A percentile compares a stretch with the other conserved stretches of the same genome.
Evolutionary conservation across 2,888 invertebrate species (phyloP).

Genomic region (Scaptomyza caliginosa): DNA sequence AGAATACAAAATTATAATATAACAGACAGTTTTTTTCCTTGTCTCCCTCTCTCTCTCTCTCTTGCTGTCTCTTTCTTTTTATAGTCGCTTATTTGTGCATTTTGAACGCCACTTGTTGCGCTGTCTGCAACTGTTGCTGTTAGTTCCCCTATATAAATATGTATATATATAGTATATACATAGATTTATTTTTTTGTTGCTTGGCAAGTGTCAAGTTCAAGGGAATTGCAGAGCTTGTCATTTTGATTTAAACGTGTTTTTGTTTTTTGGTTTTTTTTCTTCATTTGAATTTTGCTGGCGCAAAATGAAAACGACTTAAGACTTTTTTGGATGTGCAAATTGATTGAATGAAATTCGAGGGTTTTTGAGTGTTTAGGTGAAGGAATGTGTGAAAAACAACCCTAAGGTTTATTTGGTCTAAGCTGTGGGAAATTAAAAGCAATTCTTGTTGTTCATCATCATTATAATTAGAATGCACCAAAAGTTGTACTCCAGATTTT

Average conservation of each 20-base stretch:
- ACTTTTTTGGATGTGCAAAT: slow-evolving; percentile 42
- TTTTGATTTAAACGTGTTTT: slow-evolving; percentile 56
- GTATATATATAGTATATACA: slow-evolving; percentile 17
- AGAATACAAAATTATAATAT: slow-evolving; percentile 21
- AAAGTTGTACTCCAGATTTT: slow-evolving; percentile 6
- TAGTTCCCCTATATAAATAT: slow-evolving; percentile 24
- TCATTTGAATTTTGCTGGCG: slow-evolving; percentile 27
- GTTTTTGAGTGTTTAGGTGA: slow-evolving; percentile 60
- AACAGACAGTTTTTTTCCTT: background rate
- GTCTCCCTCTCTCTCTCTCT: background rate
- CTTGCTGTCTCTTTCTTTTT: slow-evolving; percentile 1
- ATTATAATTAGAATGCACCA: slow-evolving; percentile 9
- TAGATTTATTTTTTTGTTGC: slow-evolving; percentile 38
- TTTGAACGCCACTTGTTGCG: slow-evolving; percentile 31
- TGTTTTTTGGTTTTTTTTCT: no score
- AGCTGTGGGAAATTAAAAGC: background rate
- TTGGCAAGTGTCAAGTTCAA: slow-evolving; percentile 81
- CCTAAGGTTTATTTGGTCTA: slow-evolving; percentile 13
- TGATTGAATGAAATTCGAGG: slow-evolving; percentile 75
- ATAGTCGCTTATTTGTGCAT: slow-evolving; percentile 3
- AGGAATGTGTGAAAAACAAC: slow-evolving; percentile 61
- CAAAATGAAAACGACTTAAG: no score
- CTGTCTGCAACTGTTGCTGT: slow-evolving; percentile 42
- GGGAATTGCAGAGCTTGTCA: slow-evolving; percentile 75
- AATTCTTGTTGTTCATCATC: background rate